Percentiles rank a stretch among this genome's conserved stretches.
Evolutionary conservation across 2,113 vertebrate genomes (phyloP).

Genomic region (Psophia crepitans): DNA sequence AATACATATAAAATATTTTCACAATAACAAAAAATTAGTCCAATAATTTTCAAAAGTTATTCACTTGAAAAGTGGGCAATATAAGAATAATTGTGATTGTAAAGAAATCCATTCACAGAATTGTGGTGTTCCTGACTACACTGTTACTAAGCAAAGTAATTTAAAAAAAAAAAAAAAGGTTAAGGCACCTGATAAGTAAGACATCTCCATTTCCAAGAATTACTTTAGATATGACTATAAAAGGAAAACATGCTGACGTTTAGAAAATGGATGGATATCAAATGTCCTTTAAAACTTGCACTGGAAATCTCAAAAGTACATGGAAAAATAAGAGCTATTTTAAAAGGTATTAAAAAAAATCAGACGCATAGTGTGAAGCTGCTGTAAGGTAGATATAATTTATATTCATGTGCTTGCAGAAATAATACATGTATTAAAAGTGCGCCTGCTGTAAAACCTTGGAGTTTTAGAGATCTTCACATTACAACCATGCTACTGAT

Average conservation of each 20-base stretch:
- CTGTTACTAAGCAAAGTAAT: neutral
- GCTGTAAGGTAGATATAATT: neutral
- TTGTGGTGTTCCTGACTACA: neutral
- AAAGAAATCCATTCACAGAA: neutral
- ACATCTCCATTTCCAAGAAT: neutral
- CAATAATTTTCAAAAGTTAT: neutral
- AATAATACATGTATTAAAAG: neutral
- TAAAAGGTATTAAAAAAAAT: neutral
- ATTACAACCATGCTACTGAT: neutral
- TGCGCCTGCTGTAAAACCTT: neutral
- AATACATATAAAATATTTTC: neutral
- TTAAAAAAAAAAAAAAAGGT: neutral
- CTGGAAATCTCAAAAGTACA: neutral
- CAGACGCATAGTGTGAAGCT: neutral
- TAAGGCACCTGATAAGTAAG: neutral
- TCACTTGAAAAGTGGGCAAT: neutral
- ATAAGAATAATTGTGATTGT: neutral
- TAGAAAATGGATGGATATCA: neutral
- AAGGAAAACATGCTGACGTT: neutral
- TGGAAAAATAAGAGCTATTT: neutral
- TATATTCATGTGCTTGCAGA: neutral
- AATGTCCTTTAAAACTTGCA: neutral
- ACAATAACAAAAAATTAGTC: neutral
- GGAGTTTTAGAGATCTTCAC: neutral
- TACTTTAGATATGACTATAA: neutral